Percentiles rank a stretch among this genome's conserved stretches.
Evolutionary conservation across 2,888 invertebrate genomes (phyloP).

Genomic region (Entomobrya proxima): DNA sequence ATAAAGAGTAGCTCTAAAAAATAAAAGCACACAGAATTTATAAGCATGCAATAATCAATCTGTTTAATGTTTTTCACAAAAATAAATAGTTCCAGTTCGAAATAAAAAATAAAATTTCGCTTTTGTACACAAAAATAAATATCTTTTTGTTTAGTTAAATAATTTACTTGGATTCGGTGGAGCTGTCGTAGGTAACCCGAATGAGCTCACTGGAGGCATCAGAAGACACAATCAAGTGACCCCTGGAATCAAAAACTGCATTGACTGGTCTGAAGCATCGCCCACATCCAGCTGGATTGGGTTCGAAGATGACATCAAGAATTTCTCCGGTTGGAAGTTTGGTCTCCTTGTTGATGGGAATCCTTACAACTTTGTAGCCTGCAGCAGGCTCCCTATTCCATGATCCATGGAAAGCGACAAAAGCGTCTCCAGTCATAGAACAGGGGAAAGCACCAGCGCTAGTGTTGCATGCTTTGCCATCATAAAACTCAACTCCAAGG

Average conservation of each 20-base stretch:
- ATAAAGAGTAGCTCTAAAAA: too few relatives aligned
- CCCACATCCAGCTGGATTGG: constrained; percentile 34
- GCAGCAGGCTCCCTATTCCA: constrained; percentile 67
- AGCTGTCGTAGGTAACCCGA: constrained; percentile 57
- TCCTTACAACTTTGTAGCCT: constrained; percentile 67
- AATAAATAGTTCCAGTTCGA: too few relatives aligned
- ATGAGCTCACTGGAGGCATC: constrained; percentile 62
- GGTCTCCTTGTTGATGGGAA: constrained; percentile 53
- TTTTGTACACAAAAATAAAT: neutral
- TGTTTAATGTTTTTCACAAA: too few relatives aligned
- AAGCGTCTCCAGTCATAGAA: constrained; percentile 66
- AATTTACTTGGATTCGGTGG: neutral
- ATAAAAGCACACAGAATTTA: too few relatives aligned
- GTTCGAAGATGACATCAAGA: constrained; percentile 66
- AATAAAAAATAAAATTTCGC: neutral
- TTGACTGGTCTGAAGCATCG: constrained; percentile 71
- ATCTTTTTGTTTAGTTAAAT: neutral
- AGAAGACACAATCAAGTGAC: constrained; percentile 69
- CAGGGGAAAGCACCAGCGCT: constrained; percentile 71
- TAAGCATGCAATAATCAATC: too few relatives aligned
- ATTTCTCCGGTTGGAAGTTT: constrained; percentile 67
- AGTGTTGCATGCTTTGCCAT: constrained; percentile 55
- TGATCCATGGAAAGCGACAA: constrained; percentile 71
- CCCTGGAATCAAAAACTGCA: constrained; percentile 67
- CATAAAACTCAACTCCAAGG: constrained; percentile 69